Percentiles rank a stretch among this genome's conserved stretches.
Evolutionary conservation across 2,797 vertebrate genomes (phyloP).

Genomic region (Tokudaia tokunoshimensis): DNA sequence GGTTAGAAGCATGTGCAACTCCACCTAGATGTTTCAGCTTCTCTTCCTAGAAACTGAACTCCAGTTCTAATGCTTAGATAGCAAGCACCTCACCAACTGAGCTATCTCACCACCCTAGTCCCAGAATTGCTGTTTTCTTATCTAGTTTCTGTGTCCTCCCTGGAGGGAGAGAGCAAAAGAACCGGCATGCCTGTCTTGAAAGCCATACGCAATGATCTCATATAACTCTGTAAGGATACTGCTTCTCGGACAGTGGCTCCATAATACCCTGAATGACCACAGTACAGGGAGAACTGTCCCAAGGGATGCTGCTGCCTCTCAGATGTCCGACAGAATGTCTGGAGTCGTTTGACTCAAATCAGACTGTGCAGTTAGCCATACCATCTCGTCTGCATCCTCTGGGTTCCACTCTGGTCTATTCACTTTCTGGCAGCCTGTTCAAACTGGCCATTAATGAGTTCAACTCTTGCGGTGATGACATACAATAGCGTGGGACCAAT

Average conservation of each 20-base stretch:
- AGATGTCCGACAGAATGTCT: too few relatives aligned
- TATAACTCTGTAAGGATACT: neutral
- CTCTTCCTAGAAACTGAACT: neutral
- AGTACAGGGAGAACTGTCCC: neutral
- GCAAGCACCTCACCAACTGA: neutral
- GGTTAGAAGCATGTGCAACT: neutral
- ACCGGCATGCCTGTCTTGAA: neutral
- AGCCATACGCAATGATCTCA: neutral
- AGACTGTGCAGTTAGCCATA: neutral
- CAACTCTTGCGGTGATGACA: neutral
- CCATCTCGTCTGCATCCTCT: neutral
- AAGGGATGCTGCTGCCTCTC: neutral
- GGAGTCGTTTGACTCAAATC: neutral
- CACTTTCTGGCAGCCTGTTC: neutral
- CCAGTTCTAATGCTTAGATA: neutral
- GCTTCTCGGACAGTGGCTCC: neutral
- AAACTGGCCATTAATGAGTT: neutral
- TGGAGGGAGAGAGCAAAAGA: conserved; percentile 11
- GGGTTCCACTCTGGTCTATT: neutral
- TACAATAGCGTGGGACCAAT: neutral
- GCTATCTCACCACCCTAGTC: neutral
- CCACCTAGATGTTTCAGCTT: neutral
- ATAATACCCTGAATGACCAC: neutral
- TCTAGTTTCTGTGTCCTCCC: neutral
- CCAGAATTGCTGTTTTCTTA: neutral